phyloP scores from a whole-genome alignment of 2,888 invertebrate species.

The Altica lythri region DNA sequence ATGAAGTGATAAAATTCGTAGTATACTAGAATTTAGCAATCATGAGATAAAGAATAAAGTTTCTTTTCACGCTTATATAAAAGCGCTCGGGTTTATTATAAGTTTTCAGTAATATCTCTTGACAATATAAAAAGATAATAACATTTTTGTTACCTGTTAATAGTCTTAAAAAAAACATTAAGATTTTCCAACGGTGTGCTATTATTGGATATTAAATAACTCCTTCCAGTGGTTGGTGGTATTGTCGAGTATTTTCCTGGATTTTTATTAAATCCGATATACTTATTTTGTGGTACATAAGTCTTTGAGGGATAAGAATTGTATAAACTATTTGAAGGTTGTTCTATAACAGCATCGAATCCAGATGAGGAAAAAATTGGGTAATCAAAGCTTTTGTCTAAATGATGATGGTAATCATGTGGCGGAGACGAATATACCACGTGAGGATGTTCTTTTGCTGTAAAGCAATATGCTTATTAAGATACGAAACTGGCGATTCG shows the following conservation, averaged over 20 bases:
- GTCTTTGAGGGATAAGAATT: too few species aligned
- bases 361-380: slow-evolving; percentile 6
- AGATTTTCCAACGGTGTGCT: slow-evolving; percentile 7
- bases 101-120: too few species aligned
- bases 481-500: too few species aligned
- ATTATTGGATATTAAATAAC: background rate
- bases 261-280: background rate
- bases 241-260: too few species aligned
- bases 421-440: slow-evolving; percentile 19
- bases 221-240: slow-evolving; percentile 5
- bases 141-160: slow-evolving; percentile 13
- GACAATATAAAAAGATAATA: too few species aligned
- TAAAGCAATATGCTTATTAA: too few species aligned
- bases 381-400: slow-evolving; percentile 5
- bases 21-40: too few species aligned
- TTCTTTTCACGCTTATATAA: too few species aligned
- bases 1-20: too few species aligned
- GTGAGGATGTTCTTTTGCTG: slow-evolving; percentile 27
- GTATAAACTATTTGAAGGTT: slow-evolving; percentile 5
- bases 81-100: too few species aligned
- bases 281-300: too few species aligned
- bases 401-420: slow-evolving; percentile 9
- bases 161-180: slow-evolving; percentile 5
- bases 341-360: background rate
- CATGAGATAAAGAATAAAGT: too few species aligned